Percentiles rank a stretch among this genome's conserved stretches.
Evolutionary conservation across 2,113 vertebrate species (phyloP).

Genomic region (Clarias macrocephalus): DNA sequence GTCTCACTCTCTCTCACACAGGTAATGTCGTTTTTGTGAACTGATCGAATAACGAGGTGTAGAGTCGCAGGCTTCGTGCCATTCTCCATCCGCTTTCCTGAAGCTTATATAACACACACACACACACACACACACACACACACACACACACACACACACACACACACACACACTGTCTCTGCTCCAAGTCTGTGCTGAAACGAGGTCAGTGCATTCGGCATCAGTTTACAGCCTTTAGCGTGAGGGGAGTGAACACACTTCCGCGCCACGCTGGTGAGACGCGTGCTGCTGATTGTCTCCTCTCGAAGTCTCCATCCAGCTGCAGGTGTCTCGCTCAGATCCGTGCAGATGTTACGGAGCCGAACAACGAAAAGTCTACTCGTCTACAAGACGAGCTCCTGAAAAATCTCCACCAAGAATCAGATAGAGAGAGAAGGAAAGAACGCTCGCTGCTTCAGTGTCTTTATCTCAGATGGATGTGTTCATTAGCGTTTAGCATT

Average conservation of each 20-base stretch:
- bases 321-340: neutral
- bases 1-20: constrained; percentile 9
- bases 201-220: constrained; percentile 12
- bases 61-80: neutral
- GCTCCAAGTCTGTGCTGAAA: constrained; percentile 6
- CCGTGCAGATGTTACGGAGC: neutral
- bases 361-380: neutral
- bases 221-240: neutral
- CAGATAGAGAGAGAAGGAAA: neutral
- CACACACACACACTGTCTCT: neutral
- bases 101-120: constrained; percentile 9
- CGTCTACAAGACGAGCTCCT: neutral
- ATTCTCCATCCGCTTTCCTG: neutral
- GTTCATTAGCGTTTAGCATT: constrained; percentile 8
- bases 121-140: neutral
- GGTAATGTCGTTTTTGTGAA: neutral
- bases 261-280: neutral
- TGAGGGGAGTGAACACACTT: neutral
- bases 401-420: neutral
- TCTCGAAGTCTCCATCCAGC: too few species aligned
- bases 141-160: neutral
- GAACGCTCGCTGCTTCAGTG: neutral
- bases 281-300: neutral
- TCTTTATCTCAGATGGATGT: neutral
- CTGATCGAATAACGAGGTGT: constrained; percentile 2